phyloP scores from a whole-genome alignment of 2,888 invertebrate genomes.

The Plagodis pulveraria region DNA sequence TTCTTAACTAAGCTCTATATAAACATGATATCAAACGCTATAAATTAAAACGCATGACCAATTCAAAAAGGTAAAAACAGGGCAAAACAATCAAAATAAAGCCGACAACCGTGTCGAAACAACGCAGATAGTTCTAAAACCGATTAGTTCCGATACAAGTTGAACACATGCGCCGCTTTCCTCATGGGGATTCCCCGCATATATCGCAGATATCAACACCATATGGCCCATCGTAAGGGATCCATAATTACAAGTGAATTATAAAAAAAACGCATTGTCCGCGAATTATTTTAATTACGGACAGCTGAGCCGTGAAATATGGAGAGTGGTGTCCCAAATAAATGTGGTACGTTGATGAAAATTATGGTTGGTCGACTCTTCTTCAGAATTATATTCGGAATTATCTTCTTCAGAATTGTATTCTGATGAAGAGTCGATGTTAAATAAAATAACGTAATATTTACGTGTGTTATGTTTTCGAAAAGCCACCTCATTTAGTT shows the following conservation, averaged over 20 bases:
- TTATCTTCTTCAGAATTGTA: too few relatives aligned
- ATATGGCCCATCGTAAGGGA: conserved; percentile 71
- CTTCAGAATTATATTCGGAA: not conserved
- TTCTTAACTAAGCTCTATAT: too few relatives aligned
- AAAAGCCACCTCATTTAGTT: too few relatives aligned
- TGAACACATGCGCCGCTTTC: conserved; percentile 59
- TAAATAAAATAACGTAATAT: too few relatives aligned
- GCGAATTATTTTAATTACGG: conserved; percentile 51
- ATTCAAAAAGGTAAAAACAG: conserved; percentile 12
- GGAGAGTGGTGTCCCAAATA: conserved; percentile 29
- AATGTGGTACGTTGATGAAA: conserved; percentile 37
- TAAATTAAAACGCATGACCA: conserved; percentile 1
- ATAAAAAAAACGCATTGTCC: conserved; percentile 50
- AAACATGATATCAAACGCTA: too few relatives aligned
- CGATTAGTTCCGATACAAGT: conserved; percentile 79
- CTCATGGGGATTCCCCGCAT: conserved; percentile 38
- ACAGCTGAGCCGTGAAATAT: conserved; percentile 72
- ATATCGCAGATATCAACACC: conserved; percentile 62
- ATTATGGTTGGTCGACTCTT: conserved; percentile 2
- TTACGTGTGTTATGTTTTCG: too few relatives aligned
- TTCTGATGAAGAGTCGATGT: too few relatives aligned
- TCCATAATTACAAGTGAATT: conserved; percentile 69
- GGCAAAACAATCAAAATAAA: conserved; percentile 38
- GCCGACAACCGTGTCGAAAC: conserved; percentile 46
- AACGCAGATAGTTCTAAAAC: conserved; percentile 51